Evolutionary conservation across 2,113 vertebrate genomes (phyloP).

Genomic region (Rhinoptilus africanus): DNA sequence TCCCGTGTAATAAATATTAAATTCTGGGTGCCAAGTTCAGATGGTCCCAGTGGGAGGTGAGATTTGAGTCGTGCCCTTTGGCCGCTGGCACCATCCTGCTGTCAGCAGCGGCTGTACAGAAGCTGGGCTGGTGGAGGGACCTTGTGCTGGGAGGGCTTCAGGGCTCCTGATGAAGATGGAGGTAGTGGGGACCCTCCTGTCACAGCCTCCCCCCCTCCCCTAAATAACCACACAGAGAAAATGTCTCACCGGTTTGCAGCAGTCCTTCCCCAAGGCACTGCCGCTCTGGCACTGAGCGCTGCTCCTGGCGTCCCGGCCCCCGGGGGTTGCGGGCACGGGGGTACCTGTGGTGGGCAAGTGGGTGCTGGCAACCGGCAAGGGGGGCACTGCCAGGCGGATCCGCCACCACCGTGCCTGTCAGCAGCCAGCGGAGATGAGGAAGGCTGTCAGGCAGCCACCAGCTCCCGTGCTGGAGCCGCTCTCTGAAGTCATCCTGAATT

Average conservation of each 20-base stretch:
- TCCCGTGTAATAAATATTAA: not conserved
- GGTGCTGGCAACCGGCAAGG: accelerated
- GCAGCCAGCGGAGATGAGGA: not conserved
- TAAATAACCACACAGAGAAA: not conserved
- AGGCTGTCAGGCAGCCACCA: not conserved
- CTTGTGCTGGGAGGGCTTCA: not conserved
- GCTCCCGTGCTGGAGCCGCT: accelerated
- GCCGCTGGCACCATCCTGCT: not conserved
- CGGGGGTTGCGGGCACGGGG: accelerated
- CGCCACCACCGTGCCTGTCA: accelerated
- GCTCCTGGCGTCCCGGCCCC: not conserved
- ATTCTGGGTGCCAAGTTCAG: not conserved
- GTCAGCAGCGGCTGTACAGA: accelerated
- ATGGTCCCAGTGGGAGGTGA: accelerated
- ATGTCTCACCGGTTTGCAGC: not conserved
- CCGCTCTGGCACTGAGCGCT: not conserved
- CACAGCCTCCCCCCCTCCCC: not conserved
- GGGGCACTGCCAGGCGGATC: not conserved
- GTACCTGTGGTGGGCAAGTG: not conserved
- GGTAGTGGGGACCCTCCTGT: not conserved
- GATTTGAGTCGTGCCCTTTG: not conserved
- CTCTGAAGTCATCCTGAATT: not conserved
- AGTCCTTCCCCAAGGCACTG: not conserved
- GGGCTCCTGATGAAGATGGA: not conserved
- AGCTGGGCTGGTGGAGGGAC: not conserved